A percentile compares a stretch with the other conserved stretches of the same genome.
These are phyloP conservation scores for Hormiphora californensis DNA, from an alignment of 37 sponge, comb jelly and placozoan genomes.

Conservation along the genomic window DNA sequence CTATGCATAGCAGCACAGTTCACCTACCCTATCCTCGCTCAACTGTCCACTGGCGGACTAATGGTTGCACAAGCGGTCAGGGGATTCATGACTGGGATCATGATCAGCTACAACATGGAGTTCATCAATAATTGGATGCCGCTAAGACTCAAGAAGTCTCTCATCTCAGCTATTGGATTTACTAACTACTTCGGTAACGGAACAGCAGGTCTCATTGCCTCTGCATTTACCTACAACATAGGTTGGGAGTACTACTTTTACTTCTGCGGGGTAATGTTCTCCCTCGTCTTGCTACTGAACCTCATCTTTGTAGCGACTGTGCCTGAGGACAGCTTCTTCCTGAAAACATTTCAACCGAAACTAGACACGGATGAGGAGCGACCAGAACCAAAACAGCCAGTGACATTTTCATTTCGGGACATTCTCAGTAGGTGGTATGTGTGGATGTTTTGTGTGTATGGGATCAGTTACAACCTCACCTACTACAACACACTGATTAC, in stretches of 20 bases:
- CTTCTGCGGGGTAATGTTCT: not conserved
- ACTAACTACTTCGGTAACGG: not conserved
- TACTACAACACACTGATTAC: not conserved
- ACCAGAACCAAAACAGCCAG: not conserved
- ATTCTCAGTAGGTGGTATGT: not conserved
- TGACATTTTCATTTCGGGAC: too few species aligned
- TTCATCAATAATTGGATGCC: not conserved
- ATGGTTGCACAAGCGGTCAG: not conserved
- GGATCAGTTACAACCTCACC: not conserved
- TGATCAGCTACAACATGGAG: not conserved
- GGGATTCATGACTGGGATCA: not conserved
- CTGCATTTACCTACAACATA: not conserved
- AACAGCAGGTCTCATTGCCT: not conserved
- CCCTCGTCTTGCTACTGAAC: not conserved
- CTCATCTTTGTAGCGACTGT: not conserved
- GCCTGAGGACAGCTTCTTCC: too few species aligned
- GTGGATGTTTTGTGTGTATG: not conserved
- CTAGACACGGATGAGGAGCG: not conserved
- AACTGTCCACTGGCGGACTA: too few species aligned
- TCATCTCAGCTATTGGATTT: not conserved
- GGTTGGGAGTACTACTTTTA: slow-evolving; percentile 21
- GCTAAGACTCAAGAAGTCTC: not conserved
- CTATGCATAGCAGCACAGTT: too few species aligned
- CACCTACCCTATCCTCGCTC: too few species aligned
- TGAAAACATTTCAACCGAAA: too few species aligned